Base-by-base conservation (phyloP, 1,140 invertebrate genomes). In the Batillaria attramentaria region DNA sequence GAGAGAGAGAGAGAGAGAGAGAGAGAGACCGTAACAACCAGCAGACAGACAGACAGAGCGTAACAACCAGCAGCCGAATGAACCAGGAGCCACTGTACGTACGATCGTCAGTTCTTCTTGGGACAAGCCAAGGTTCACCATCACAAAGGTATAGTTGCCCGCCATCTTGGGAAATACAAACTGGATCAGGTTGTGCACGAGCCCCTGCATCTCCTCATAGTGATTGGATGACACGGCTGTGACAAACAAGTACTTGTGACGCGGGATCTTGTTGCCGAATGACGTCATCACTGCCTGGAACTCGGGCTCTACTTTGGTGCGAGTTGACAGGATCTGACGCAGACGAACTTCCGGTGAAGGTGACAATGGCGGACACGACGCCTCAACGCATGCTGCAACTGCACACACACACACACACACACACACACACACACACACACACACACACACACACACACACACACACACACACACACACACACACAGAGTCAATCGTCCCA, bases 161-260 rank as follows among this genome's bases (percentile, higher is more conserved):
- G 68, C 33, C 68, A 70, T 39, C 5, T 28, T 39, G 18, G 68
- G 68, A 31, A 70, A 31, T 4, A 70, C 20, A 46, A 28, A 1
- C 4, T 13, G 2, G 5, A 24, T 39, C 24, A 46, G 24, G n/a
- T 31, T 70, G 13, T 46, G 39, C 18, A 70, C 28, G 13, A 70
- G 24, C 18, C 41, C 68, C n/a, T 70, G 68, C 68, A 70, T 46
- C 6, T 70, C 68, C 13, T 70, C 13, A 42, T 70, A 70, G n/a
- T 70, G 68, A 31, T 70, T 70, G 68, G 24, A 31, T 24, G 68
- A 70, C 20, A 70, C n/a, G n/a, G 68, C 68, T 6, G 41, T 28
- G 24, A 70, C 68, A 2, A 70, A 46, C 20, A 70, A 10, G 68
- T 70, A 70, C 68, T 46, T 70, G 42, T 46, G 28, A 20, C 37